Base-by-base conservation (phyloP, 1,140 invertebrate genomes). In the Euwallacea similis region DNA sequence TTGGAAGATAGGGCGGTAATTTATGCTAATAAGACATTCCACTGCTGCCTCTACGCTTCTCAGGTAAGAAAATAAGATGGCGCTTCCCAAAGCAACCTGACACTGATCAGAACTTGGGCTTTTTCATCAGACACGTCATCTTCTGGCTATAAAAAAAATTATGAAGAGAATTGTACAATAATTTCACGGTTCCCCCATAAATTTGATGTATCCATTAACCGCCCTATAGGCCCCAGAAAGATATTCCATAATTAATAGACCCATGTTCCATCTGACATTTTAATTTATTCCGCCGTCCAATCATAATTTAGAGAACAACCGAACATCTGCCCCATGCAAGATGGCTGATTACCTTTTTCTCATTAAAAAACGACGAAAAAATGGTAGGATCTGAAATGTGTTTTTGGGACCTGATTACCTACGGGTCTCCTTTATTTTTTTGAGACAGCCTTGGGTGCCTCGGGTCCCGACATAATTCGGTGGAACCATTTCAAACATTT, bases 1-100 rank as follows among this genome's bases (percentile, higher is more conserved):
- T 69, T 62, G 10, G 60, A 46, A 69, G 67, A 69, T 69, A 69
- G 59, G 67, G 59, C 67, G 67, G 67, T 62, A 59, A 62, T 69
- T 69, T 69, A 69, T 69, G 67, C 50, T 69, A 69, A 69, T 69
- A 62, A 69, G 67, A 69, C 59, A 69, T 69, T 62, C 67, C 55
- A 21, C 9, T 13, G 64, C n/a, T 56, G 64, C 54, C 64, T 56
- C 55, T 47, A 8, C 16, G 42, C 55, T 60, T 42, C 44, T 60
- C 66, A 69, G 67, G 67, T 62, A 61, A 59, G 60, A 54, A 69
- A 42, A 43, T 62, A 69, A 69, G 59, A 69, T 69, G 67, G 67
- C 59, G 67, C 59, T 69, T 47, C 44, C 7, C 7, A n/a, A 9
- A 10, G 66, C n/a, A 63, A 47, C 8, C 2, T 9, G 54, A 56